These are phyloP conservation scores for Pangasianodon hypophthalmus DNA, from an alignment of 2,113 vertebrate species.

Conservation along the genomic window DNA sequence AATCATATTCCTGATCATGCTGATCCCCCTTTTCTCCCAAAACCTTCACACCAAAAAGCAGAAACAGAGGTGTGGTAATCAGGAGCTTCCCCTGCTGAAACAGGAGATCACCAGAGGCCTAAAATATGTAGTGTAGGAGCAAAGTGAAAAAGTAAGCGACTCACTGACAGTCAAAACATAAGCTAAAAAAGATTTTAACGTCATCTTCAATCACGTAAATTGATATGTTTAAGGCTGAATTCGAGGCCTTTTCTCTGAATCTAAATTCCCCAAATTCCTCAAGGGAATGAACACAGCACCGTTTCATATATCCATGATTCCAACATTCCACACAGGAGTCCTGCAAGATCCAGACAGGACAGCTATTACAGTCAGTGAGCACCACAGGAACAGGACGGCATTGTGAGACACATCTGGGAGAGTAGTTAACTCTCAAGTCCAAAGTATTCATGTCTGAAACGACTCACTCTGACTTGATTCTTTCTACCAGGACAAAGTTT, in stretches of 20 bases:
- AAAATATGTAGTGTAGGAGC: background rate
- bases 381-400: conserved; percentile 57
- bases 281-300: background rate
- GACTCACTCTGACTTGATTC: background rate
- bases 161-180: background rate
- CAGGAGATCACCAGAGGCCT: background rate
- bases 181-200: background rate
- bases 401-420: conserved; percentile 71
- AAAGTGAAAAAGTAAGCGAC: background rate
- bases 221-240: background rate
- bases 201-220: background rate
- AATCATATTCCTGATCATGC: background rate
- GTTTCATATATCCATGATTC: conserved; percentile 5
- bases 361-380: conserved; percentile 6
- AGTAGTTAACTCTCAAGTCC: conserved; percentile 46
- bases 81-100: background rate
- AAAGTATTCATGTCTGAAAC: background rate
- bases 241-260: background rate
- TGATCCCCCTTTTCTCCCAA: background rate
- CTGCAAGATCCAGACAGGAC: background rate
- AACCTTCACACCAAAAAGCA: background rate
- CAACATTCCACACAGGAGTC: conserved; percentile 12
- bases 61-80: background rate
- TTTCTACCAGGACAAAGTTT: too few species aligned
- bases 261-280: conserved; percentile 10